Evolutionary conservation across 2,888 invertebrate genomes (phyloP).

Genomic region (Ferrisia virgata): DNA sequence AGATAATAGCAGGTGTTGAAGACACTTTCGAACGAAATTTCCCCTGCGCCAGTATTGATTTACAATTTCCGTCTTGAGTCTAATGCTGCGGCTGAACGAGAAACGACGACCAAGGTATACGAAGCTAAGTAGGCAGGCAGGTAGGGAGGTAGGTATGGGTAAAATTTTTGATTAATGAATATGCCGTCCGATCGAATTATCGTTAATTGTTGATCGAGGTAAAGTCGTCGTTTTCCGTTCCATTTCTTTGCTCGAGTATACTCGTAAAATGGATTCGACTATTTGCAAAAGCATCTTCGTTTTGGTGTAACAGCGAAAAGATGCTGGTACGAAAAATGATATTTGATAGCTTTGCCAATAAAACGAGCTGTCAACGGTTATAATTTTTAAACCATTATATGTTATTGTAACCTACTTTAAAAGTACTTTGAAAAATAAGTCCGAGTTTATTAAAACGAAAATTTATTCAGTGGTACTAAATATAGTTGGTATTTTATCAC

Average conservation of each 20-base stretch:
- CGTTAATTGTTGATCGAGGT: background rate
- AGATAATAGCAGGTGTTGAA: slow-evolving; percentile 41
- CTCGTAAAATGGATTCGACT: background rate
- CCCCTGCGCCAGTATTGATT: background rate
- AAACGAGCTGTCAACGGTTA: background rate
- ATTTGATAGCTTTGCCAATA: background rate
- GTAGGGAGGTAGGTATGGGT: too few relatives aligned
- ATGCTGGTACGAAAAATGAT: background rate
- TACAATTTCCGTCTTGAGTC: background rate
- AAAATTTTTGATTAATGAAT: background rate
- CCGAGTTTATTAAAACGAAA: background rate
- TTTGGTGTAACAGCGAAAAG: background rate
- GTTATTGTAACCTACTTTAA: background rate
- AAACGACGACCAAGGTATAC: too few relatives aligned
- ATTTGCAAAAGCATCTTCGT: background rate
- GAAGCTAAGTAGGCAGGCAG: too few relatives aligned
- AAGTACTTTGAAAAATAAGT: background rate
- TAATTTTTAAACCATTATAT: background rate
- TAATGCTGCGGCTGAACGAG: background rate
- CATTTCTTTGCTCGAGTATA: too few relatives aligned
- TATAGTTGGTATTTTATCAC: too few relatives aligned
- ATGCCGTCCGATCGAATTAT: background rate
- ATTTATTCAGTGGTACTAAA: background rate
- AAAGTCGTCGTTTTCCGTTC: too few relatives aligned
- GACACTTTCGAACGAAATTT: slow-evolving; percentile 7